Percentiles rank a stretch among this genome's conserved stretches.
Evolutionary conservation across 2,797 vertebrate genomes (phyloP).

Genomic region (Rousettus madagascariensis): DNA sequence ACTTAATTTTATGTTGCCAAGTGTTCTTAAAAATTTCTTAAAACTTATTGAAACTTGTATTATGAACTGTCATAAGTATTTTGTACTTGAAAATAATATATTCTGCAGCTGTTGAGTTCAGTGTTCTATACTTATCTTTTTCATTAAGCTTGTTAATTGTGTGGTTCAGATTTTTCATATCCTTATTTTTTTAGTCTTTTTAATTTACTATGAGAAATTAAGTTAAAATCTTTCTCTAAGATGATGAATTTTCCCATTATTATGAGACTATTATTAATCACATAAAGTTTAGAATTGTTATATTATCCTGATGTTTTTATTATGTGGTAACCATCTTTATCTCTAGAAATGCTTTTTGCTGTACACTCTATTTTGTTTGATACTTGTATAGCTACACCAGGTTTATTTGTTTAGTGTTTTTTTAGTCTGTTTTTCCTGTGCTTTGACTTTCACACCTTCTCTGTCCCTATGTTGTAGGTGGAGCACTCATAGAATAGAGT

Average conservation of each 20-base stretch:
- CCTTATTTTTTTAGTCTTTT: neutral
- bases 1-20: constrained; percentile 33
- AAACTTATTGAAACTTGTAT: neutral
- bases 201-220: constrained; percentile 3
- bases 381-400: neutral
- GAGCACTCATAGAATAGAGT: neutral
- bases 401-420: neutral
- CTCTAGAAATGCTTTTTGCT: neutral
- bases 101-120: neutral
- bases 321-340: neutral
- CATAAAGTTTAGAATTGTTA: neutral
- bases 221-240: neutral
- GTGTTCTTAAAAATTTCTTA: neutral
- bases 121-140: neutral
- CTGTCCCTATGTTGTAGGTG: neutral
- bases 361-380: neutral
- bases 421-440: neutral
- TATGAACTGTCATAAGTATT: neutral
- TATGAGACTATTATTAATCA: neutral
- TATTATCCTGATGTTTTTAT: neutral
- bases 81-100: neutral
- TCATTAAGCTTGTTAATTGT: neutral
- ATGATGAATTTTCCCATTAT: neutral
- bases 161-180: neutral
- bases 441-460: neutral